These are phyloP conservation scores for Phalacrocorax pelagicus DNA, from an alignment of 2,113 vertebrate genomes.

Conservation along the genomic window DNA sequence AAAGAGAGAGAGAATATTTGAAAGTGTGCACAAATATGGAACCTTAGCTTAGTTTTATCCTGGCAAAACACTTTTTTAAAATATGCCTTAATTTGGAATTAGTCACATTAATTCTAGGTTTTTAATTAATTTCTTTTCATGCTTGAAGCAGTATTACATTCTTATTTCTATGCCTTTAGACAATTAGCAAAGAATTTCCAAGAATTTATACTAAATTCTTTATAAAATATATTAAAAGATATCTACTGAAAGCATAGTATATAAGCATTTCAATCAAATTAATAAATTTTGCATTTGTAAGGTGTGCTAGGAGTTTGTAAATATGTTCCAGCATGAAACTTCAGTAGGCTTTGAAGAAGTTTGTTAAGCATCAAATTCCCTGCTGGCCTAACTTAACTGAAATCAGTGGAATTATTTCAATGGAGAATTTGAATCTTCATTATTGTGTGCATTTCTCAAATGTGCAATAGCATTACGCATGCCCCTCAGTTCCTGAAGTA, in stretches of 20 bases:
- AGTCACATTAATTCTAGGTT: background rate
- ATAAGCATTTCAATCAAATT: background rate
- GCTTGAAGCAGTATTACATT: background rate
- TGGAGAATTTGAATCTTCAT: background rate
- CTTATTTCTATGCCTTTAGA: background rate
- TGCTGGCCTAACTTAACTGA: background rate
- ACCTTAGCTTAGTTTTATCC: background rate
- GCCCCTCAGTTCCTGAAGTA: background rate
- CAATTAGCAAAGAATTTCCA: background rate
- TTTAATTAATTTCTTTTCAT: background rate
- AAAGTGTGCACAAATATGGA: background rate
- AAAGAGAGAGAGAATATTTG: background rate
- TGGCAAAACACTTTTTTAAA: background rate
- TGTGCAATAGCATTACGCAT: background rate
- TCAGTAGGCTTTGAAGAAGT: background rate
- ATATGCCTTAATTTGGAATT: background rate
- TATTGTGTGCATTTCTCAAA: background rate
- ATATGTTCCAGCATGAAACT: background rate
- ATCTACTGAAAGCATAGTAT: background rate
- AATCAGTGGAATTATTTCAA: background rate
- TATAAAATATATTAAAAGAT: background rate
- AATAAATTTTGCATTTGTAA: background rate
- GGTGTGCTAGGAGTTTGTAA: background rate
- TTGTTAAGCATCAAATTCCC: background rate
- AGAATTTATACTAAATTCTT: background rate